A percentile compares a stretch with the other conserved stretches of the same genome.
These are phyloP conservation scores for Phyllostomus hastatus DNA, from an alignment of 2,113 vertebrate species.

Conservation along the genomic window DNA sequence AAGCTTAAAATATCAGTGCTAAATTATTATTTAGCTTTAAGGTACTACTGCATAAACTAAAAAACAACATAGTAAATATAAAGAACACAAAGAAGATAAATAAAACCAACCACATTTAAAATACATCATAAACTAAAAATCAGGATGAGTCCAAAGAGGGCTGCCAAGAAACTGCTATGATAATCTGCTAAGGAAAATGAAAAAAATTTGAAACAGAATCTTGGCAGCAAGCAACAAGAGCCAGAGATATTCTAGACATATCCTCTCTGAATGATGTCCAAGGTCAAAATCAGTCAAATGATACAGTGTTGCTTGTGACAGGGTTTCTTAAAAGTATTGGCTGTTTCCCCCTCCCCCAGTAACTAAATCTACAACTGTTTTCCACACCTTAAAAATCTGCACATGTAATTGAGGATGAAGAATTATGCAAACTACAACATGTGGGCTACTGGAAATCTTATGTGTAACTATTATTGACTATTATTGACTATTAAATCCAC, in stretches of 20 bases:
- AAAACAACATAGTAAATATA: neutral
- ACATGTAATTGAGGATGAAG: neutral
- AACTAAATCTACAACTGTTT: neutral
- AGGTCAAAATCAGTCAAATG: constrained; percentile 31
- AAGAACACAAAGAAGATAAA: neutral
- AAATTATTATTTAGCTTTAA: neutral
- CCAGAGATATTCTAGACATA: constrained; percentile 22
- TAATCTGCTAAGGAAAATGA: neutral
- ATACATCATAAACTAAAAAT: constrained; percentile 21
- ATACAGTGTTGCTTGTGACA: neutral
- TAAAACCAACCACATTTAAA: neutral
- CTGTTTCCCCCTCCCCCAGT: neutral
- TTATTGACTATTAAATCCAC: neutral
- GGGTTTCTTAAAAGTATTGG: neutral
- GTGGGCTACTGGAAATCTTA: neutral
- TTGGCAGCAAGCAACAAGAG: neutral
- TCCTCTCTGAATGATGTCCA: neutral
- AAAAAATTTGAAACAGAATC: neutral
- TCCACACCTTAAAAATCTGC: neutral
- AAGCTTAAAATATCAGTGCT: neutral
- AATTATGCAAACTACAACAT: neutral
- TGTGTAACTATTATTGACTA: neutral
- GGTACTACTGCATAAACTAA: neutral
- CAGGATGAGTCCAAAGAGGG: neutral
- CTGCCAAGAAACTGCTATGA: constrained; percentile 32